Base-by-base conservation (phyloP, 2,113 vertebrate genomes). In the Pimephales promelas region DNA sequence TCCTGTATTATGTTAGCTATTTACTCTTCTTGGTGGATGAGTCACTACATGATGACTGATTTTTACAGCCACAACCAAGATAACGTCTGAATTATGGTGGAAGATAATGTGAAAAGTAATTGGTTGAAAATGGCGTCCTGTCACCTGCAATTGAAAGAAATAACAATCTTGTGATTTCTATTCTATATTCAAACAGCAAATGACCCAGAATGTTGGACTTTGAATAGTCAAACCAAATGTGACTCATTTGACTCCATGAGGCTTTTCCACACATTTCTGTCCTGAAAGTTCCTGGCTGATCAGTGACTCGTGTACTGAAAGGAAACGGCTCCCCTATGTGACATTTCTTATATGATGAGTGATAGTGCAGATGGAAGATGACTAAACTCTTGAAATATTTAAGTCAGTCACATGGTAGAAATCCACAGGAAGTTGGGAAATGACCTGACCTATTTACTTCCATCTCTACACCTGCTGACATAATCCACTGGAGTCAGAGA, bases 351-450 rank as follows among this genome's bases (percentile, higher is more conserved):
- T 43, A 36, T 57, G 22, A 43, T 10, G 22, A 77, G 76, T 78
- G 56, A 61, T 61, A 5, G 56, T 61, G 36, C 76, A 78, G 56
- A 78, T 59, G 74, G 54, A 77, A 40, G 54, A 77, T 78, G 76
- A 78, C 56, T 43, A 78, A 79, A 78, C 76, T 43, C 54, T 43
- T 78, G 36, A 78, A 78, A 61, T 78, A 78, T 78, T 78, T 61
- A 59, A 45, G 5, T 36, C 26, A 2, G 54, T 59, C 56, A 78
- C 75, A 45, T 77, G 74, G 10, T 77, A 14, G 54, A 77, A 45
- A 49, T 79, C 59, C 59, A 79, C 59, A 64, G 57, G 59, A 79
- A 64, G 77, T 14, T 49, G 43, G 77, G 24, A 47, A 64, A 64
- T 79, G 40, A 45, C 9, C 77, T 79, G 40, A 45, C 9, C 77